Percentiles rank a stretch among this genome's conserved stretches.
phyloP scores from a whole-genome alignment of 2,888 invertebrate species.

The Thumatha senex region DNA sequence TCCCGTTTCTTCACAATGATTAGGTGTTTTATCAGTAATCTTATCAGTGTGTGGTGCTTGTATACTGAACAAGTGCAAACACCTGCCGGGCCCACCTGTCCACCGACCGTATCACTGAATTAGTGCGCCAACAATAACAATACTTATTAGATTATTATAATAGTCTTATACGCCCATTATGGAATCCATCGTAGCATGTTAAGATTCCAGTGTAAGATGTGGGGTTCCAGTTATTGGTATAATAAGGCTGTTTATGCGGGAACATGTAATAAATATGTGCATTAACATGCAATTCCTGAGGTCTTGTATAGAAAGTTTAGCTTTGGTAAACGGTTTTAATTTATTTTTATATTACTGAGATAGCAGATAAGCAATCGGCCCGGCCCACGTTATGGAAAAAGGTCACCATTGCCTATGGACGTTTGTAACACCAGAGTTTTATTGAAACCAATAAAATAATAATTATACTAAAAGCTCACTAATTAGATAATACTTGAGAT shows the following conservation, averaged over 20 bases:
- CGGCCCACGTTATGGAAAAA: too few species aligned
- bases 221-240: neutral
- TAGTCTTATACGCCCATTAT: slow-evolving; percentile 2
- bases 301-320: too few species aligned
- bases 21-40: slow-evolving; percentile 58
- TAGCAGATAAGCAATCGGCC: too few species aligned
- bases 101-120: slow-evolving; percentile 47
- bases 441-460: too few species aligned
- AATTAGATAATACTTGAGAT: too few species aligned
- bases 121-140: slow-evolving; percentile 20
- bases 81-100: slow-evolving; percentile 75
- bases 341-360: too few species aligned
- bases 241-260: neutral
- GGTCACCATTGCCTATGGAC: too few species aligned
- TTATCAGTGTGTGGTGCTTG: slow-evolving; percentile 65
- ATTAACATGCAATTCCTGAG: neutral
- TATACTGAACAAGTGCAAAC: slow-evolving; percentile 73
- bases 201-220: neutral
- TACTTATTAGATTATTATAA: slow-evolving; percentile 6
- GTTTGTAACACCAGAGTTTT: too few species aligned
- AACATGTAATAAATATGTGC: neutral
- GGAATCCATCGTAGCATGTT: neutral
- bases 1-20: slow-evolving; percentile 42
- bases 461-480: too few species aligned
- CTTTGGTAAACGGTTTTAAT: too few species aligned